Conservation (phyloP, 2,113 vertebrate species). For the Percina caprodes region DNA sequence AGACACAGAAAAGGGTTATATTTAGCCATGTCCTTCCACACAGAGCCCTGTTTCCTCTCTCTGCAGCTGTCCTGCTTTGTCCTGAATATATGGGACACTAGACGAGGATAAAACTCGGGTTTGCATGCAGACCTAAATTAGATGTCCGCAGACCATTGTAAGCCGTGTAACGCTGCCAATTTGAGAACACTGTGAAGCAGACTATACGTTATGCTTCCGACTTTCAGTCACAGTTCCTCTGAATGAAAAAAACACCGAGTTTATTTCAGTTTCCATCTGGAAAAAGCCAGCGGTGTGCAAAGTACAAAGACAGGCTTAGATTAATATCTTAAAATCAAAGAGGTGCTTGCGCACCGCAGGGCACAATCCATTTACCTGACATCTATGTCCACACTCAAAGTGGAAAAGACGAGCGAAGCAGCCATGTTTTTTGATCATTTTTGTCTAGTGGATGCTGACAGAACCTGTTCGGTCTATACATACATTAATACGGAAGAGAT, state of each 20-base stretch:
- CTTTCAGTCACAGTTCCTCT: constrained; percentile 37
- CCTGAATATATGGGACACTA: constrained; percentile 48
- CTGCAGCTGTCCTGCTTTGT: constrained; percentile 50
- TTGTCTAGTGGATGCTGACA: constrained; percentile 15
- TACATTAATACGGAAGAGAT: constrained; percentile 26
- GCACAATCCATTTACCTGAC: constrained; percentile 63
- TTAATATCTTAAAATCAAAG: constrained; percentile 66
- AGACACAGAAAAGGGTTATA: constrained; percentile 63
- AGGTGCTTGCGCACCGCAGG: constrained; percentile 30
- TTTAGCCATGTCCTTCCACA: constrained; percentile 74
- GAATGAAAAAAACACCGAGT: constrained; percentile 42
- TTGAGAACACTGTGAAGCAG: constrained; percentile 34
- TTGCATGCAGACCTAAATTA: constrained; percentile 42
- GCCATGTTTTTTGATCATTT: constrained; percentile 22
- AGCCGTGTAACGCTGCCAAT: constrained; percentile 39
- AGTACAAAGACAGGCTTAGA: constrained; percentile 51
- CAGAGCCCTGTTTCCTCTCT: constrained; percentile 46
- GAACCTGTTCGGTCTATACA: constrained; percentile 24
- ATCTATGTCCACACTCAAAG: constrained; percentile 41
- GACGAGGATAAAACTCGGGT: constrained; percentile 30
- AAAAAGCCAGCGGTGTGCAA: constrained; percentile 44
- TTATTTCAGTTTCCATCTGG: constrained; percentile 64
- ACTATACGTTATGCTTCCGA: constrained; percentile 37
- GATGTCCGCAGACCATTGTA: constrained; percentile 32
- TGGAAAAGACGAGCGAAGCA: constrained; percentile 31